Evolutionary conservation across 1,140 invertebrate species (phyloP).

Genomic region (Eupristina koningsbergeri): DNA sequence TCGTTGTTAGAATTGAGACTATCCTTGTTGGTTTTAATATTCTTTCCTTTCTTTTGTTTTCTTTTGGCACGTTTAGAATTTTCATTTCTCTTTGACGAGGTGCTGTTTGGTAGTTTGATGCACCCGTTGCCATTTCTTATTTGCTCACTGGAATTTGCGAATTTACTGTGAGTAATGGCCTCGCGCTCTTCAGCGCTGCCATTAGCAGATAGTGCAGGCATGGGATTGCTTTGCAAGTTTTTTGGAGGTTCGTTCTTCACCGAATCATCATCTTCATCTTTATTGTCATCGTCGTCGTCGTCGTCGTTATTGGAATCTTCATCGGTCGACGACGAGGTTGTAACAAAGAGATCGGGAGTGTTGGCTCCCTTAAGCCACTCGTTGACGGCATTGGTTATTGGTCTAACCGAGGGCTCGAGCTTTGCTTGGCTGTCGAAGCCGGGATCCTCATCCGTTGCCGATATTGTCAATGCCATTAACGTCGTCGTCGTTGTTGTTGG

Average conservation of each 20-base stretch:
- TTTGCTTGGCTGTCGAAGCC: constrained; percentile 63
- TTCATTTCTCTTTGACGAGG: constrained; percentile 3
- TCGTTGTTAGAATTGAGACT: neutral
- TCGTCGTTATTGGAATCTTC: constrained; percentile 57
- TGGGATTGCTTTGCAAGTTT: constrained; percentile 76
- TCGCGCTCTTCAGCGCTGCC: constrained; percentile 59
- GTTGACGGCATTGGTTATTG: constrained; percentile 70
- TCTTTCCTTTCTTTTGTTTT: constrained; percentile 28
- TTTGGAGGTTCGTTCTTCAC: constrained; percentile 67
- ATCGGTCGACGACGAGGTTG: constrained; percentile 54
- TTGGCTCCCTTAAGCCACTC: constrained; percentile 68
- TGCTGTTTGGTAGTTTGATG: neutral
- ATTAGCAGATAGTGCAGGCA: constrained; percentile 75
- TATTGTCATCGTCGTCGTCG: constrained; percentile 57
- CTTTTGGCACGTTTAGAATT: constrained; percentile 15
- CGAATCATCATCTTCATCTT: constrained; percentile 39
- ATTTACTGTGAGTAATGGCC: constrained; percentile 65
- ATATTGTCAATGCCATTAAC: constrained; percentile 19
- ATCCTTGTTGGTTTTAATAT: too few relatives aligned
- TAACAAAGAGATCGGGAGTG: constrained; percentile 64
- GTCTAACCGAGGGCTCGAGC: constrained; percentile 30
- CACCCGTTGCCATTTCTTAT: constrained; percentile 36
- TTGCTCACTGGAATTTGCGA: constrained; percentile 62
- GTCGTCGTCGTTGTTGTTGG: neutral
- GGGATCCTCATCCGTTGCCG: constrained; percentile 61